Percentiles rank a stretch among this genome's conserved stretches.
Conservation (phyloP, 1,140 invertebrate genomes). For the Branchinecta lynchi region DNA sequence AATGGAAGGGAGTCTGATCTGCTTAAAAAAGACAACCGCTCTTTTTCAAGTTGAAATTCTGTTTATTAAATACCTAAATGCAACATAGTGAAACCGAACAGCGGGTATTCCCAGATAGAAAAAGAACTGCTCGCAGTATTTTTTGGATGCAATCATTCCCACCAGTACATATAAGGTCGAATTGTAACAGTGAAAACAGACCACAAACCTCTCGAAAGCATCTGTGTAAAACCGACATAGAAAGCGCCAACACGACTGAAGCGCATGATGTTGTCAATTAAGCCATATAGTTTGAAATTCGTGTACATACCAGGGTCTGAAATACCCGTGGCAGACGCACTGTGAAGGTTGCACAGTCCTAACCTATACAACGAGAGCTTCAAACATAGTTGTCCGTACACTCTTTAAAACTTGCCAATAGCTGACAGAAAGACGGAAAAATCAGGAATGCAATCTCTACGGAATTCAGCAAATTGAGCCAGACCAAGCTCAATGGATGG, state of each 20-base stretch:
- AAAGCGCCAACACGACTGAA: background rate
- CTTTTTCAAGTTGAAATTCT: too few relatives aligned
- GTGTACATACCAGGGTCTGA: conserved; percentile 1
- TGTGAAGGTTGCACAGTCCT: background rate
- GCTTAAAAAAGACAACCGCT: too few relatives aligned
- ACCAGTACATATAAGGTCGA: conserved; percentile 1
- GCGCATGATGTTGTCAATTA: conserved; percentile 1
- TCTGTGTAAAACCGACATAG: background rate
- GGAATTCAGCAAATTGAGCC: conserved; percentile 1
- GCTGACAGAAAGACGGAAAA: conserved; percentile 5
- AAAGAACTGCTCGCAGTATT: conserved; percentile 1
- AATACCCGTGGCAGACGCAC: background rate
- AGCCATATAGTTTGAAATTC: conserved; percentile 10
- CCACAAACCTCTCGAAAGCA: conserved; percentile 5
- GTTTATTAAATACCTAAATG: too few relatives aligned
- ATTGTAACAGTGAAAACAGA: conserved; percentile 10
- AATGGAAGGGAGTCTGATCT: too few relatives aligned
- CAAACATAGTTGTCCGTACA: too few relatives aligned
- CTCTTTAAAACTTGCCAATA: conserved; percentile 6
- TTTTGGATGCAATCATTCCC: background rate
- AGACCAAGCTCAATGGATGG: conserved; percentile 4
- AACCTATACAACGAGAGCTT: background rate
- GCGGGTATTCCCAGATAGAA: conserved; percentile 4
- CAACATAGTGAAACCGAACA: too few relatives aligned
- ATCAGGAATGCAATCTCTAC: conserved; percentile 6